Evolutionary conservation across 1,140 invertebrate species (phyloP).

Genomic region (Brachionus koreanus): DNA sequence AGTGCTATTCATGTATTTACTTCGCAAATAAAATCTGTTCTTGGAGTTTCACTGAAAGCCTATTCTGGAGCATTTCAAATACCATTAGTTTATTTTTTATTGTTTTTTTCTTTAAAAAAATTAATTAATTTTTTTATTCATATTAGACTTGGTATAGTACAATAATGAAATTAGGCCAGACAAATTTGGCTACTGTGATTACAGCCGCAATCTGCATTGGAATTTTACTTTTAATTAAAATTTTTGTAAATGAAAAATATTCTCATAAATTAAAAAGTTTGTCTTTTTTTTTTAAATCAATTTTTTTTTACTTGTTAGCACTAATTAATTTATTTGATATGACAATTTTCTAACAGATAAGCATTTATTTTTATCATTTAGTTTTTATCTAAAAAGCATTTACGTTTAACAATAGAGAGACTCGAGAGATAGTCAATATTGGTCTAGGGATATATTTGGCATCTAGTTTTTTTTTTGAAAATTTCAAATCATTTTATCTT

Average conservation of each 20-base stretch:
- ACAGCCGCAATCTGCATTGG: constrained; percentile 52
- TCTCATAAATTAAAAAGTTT: constrained; percentile 48
- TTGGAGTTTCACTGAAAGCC: constrained; percentile 51
- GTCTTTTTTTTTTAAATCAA: not conserved
- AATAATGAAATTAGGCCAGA: not conserved
- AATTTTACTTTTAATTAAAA: constrained; percentile 53
- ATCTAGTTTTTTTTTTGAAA: no score
- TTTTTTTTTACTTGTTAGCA: no score
- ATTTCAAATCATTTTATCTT: no score
- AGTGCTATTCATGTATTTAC: constrained; percentile 57
- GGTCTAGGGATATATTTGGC: no score
- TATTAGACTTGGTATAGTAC: not conserved
- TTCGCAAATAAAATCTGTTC: constrained; percentile 58
- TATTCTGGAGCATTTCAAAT: constrained; percentile 58
- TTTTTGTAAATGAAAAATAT: constrained; percentile 52
- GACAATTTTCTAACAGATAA: not conserved
- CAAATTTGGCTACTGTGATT: constrained; percentile 47
- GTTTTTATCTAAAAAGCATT: no score
- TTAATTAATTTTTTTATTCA: not conserved
- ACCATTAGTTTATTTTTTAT: constrained; percentile 56
- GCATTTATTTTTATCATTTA: not conserved
- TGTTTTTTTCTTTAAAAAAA: not conserved
- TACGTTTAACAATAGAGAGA: no score
- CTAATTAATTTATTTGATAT: no score
- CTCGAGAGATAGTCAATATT: no score